phyloP scores from a whole-genome alignment of 2,888 invertebrate species.

The Nineta flava region DNA sequence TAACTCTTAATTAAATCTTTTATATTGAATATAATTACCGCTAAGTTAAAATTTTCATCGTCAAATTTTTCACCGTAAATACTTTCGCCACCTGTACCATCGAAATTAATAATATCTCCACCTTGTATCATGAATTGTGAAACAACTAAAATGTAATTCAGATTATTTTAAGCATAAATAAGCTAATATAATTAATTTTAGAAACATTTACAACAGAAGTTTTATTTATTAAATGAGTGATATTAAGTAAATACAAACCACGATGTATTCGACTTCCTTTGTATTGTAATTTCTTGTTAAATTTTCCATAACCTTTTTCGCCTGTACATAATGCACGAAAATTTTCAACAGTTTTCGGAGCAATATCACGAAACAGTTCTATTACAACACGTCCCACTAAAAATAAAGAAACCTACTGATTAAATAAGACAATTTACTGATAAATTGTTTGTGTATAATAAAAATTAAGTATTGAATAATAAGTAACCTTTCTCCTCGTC shows the following conservation, averaged over 20 bases:
- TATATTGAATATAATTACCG: constrained; percentile 26
- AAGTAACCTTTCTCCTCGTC: constrained; percentile 46
- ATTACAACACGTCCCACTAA: constrained; percentile 70
- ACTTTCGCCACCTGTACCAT: constrained; percentile 85
- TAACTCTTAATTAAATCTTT: too few species aligned
- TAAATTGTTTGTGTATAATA: not conserved
- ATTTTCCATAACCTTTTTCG: constrained; percentile 57
- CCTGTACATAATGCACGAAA: constrained; percentile 86
- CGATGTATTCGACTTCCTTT: constrained; percentile 70
- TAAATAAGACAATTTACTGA: too few species aligned
- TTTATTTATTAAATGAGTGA: too few species aligned
- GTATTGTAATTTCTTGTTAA: constrained; percentile 64
- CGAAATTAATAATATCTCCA: constrained; percentile 57
- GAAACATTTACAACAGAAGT: not conserved
- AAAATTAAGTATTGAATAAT: constrained; percentile 1
- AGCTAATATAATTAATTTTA: not conserved
- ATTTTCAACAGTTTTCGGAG: constrained; percentile 81
- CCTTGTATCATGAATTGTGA: constrained; percentile 83
- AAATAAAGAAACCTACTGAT: constrained; percentile 16
- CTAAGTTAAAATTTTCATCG: constrained; percentile 71
- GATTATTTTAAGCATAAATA: too few species aligned
- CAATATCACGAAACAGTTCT: constrained; percentile 67
- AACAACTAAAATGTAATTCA: constrained; percentile 39
- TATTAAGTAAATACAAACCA: constrained; percentile 28
- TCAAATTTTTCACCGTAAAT: constrained; percentile 83